Evolutionary conservation across 2,113 vertebrate species (phyloP), one percentile per base, ranked within the genome.

Genomic region (Bagarius yarrelli): DNA sequence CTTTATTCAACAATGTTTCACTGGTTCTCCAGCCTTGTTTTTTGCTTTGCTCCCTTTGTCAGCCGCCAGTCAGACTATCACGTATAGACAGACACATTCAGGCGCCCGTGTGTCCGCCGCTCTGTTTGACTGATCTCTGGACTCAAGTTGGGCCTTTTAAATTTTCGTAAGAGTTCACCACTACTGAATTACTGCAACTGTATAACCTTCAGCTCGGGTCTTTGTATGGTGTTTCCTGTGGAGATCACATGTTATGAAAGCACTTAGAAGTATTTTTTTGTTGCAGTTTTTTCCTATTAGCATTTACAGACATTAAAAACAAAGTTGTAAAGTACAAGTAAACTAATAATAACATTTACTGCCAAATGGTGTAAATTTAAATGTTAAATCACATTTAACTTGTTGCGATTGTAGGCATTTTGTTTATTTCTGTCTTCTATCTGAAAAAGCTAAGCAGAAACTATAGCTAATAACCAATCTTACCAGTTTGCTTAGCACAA

Each of bases 51-150:
- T 34, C 78, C 74, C 72, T 89, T 89, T 81, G 64, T 76, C 85
- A 40, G 80, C 44, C 85, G 86, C 84, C 88, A 78, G 82, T 85
- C 85, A 83, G 85, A 69, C 78, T 57, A 50, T 63, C 69, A 79
- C 36, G 12, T 63, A 79, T 84, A 23, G 83, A 76, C 73, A 19
- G 79, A 79, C 75, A 13, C 78, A 57, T 80, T 36, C 84, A 76
- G 92, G 90, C 92, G 90, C 90, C 91, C 84, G 81, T 85, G 80
- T 90, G 91, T 92, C 91, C 87, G 67, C 55, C 55, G 70, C 57
- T 90, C 80, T 93, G 88, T 93, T 92, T 93, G 91, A 84, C 72
- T 93, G 91, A 93, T 89, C 92, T 93, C 85, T 93, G 92, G 91
- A 89, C 91, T 77, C 56, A 23, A 70, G 78, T 85, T 69, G 74